phyloP scores from a whole-genome alignment of 35 echinoderm and acorn worm genomes.

The Apostichopus japonicus region DNA sequence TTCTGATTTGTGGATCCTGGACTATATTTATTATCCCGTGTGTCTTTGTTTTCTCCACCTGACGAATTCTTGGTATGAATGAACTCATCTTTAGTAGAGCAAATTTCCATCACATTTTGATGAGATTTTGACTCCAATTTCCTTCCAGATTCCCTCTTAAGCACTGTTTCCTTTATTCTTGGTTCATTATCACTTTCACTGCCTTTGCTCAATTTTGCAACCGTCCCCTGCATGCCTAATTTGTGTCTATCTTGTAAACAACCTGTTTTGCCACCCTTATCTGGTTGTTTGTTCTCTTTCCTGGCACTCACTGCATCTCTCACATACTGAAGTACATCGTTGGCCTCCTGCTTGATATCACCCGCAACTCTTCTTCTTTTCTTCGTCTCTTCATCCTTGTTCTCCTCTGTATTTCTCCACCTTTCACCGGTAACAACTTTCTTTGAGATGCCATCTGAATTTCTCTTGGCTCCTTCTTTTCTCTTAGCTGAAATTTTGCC shows the following conservation, averaged over 20 bases:
- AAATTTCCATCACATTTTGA: neutral
- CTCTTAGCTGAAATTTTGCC: slow-evolving; percentile 7
- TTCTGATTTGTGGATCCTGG: neutral
- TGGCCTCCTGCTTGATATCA: neutral
- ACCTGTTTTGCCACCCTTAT: neutral
- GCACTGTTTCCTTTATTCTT: too few relatives aligned
- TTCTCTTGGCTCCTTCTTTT: neutral
- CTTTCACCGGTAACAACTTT: neutral
- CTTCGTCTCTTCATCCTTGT: neutral
- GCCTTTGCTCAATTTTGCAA: too few relatives aligned
- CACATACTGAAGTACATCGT: neutral
- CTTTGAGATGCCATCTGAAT: neutral
- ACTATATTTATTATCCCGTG: neutral
- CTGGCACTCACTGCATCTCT: neutral
- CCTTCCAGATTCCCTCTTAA: too few relatives aligned
- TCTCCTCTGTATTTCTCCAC: neutral
- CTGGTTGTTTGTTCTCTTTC: neutral
- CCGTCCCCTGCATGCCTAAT: too few relatives aligned
- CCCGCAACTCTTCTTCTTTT: neutral
- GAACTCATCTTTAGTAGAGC: neutral
- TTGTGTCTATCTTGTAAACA: too few relatives aligned
- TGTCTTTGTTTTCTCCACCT: neutral
- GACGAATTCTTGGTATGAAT: neutral
- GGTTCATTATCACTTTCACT: too few relatives aligned
- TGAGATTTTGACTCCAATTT: too few relatives aligned